Evolutionary conservation across 2,888 invertebrate species (phyloP), one percentile per base, ranked within the genome.

Genomic region (Tenthredo amoena): DNA sequence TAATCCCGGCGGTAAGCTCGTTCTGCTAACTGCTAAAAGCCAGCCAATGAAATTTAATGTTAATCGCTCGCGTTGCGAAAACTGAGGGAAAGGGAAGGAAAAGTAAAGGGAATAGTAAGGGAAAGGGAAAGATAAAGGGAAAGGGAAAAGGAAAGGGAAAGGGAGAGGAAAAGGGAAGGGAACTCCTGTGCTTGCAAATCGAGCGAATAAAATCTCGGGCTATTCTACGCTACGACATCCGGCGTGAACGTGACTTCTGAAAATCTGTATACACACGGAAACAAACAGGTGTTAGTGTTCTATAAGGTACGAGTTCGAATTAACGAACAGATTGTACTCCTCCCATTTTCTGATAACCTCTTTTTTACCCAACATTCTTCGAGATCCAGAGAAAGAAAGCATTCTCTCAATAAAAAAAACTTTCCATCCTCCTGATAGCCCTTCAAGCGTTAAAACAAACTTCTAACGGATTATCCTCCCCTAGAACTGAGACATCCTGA

Each of bases 11-110:
- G 85, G 84, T 87, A 88, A 88, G 88, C 87, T 89, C 87, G 87
- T 88, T 40, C 62, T 85, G 86, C 86, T 85, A 86, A 86, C 74
- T 87, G 86, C 86, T 89, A 88, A 89, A 89, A 87, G 88, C 85
- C 86, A 68, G 84, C 84, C 88, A 87, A 87, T 90, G 89, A 87
- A 89, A 89, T 90, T 89, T 88, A 88, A 90, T 88, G 89, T 88
- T 88, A 89, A 89, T 89, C 87, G 88, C 85, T 76, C 85, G 86
- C 43, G 77, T 77, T 77, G 77, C 77, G 77, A 55, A 77, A 77
- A 77, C 0, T 7, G 31, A n/a, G n/a, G 31, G 18, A n/a, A 21
- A n/a, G 68, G 26, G 31, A 37, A n/a, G 43, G 9, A 15, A 37
- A n/a, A 18, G 37, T n/a, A 58, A 12, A 65, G 62, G n/a, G 31